Percentiles rank a stretch among this genome's conserved stretches.
Evolutionary conservation across 2,888 invertebrate species (phyloP).

Genomic region (Thera obeliscata): DNA sequence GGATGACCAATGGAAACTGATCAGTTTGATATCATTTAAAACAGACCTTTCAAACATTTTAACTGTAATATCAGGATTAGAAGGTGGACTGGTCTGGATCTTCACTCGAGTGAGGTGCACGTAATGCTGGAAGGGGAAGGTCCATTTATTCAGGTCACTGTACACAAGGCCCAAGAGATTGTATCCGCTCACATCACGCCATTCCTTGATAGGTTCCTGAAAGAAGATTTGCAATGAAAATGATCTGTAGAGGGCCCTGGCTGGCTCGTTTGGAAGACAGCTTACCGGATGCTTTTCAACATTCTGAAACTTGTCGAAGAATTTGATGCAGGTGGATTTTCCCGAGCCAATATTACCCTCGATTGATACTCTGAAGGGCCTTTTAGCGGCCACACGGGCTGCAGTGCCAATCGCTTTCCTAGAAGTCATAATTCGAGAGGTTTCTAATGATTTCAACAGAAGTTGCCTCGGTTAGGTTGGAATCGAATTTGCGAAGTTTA

Average conservation of each 20-base stretch:
- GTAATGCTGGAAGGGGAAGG: slow-evolving; percentile 92
- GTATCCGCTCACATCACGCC: slow-evolving; percentile 86
- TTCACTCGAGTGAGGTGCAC: slow-evolving; percentile 92
- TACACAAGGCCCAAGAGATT: slow-evolving; percentile 90
- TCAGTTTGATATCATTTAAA: slow-evolving; percentile 44
- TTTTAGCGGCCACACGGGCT: slow-evolving; percentile 56
- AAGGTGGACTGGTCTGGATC: slow-evolving; percentile 85
- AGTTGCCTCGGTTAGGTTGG: no score
- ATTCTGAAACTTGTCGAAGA: slow-evolving; percentile 87
- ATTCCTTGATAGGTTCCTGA: slow-evolving; percentile 87
- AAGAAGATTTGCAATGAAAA: slow-evolving; percentile 1
- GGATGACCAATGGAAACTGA: no score
- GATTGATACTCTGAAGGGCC: slow-evolving; percentile 88
- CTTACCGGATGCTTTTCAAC: slow-evolving; percentile 83
- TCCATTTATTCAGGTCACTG: slow-evolving; percentile 89
- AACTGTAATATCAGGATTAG: slow-evolving; percentile 82
- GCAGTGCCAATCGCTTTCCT: slow-evolving; percentile 60
- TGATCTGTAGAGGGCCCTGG: background rate
- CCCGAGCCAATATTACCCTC: slow-evolving; percentile 94
- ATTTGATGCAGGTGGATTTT: slow-evolving; percentile 90
- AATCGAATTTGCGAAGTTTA: no score
- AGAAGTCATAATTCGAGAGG: slow-evolving; percentile 34
- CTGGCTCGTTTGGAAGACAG: background rate
- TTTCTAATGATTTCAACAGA: background rate
- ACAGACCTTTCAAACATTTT: slow-evolving; percentile 92